Conservation (phyloP, 2,888 invertebrate genomes). For the Chrysolina haemoptera region DNA sequence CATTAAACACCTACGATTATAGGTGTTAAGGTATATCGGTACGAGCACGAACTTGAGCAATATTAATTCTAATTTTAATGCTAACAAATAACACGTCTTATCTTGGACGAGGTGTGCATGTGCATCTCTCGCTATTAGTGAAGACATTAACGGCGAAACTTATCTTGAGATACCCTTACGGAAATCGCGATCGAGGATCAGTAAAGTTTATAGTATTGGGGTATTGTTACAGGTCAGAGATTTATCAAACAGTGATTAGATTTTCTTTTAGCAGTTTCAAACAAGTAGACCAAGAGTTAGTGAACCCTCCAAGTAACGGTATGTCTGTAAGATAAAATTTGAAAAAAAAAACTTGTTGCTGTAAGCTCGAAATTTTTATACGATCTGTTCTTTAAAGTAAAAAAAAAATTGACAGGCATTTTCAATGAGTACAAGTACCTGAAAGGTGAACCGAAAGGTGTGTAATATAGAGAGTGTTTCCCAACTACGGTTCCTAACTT, state of each 20-base stretch:
- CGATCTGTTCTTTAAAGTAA: no score
- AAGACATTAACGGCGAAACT: conserved; percentile 23
- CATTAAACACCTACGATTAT: conserved; percentile 34
- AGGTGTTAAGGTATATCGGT: conserved; percentile 13
- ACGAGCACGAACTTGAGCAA: conserved; percentile 16
- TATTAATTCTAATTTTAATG: conserved; percentile 20
- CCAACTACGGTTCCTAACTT: no score
- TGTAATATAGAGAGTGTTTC: no score
- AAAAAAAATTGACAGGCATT: no score
- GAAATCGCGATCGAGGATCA: background rate
- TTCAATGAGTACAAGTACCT: no score
- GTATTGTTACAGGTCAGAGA: background rate
- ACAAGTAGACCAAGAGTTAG: no score
- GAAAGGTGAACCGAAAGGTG: no score
- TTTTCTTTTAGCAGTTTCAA: background rate
- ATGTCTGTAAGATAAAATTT: no score
- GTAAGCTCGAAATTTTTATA: no score
- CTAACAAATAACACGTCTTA: conserved; percentile 30
- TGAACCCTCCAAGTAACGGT: no score
- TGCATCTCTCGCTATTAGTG: conserved; percentile 17
- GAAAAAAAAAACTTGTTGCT: no score
- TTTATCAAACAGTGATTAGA: background rate
- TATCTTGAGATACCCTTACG: background rate
- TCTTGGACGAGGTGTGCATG: conserved; percentile 24
- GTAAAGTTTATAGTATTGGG: background rate